Conservation (phyloP, 1,140 invertebrate species). For the Aleiodes sp. region DNA sequence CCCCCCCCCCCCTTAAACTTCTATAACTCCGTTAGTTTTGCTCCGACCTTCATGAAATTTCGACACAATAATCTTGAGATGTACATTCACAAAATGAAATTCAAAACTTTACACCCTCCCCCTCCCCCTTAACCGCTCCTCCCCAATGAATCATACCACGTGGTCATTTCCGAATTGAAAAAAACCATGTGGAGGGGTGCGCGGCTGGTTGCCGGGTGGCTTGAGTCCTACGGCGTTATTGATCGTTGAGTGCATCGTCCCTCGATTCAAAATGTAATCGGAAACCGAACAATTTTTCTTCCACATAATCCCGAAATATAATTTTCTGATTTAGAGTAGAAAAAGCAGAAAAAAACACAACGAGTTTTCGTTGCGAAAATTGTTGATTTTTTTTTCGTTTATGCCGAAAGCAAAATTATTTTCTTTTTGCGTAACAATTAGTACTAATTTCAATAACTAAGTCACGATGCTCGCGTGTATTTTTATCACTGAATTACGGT, state of each 20-base stretch:
- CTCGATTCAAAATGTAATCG: slow-evolving; percentile 33
- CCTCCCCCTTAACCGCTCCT: slow-evolving; percentile 9
- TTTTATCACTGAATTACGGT: slow-evolving; percentile 48
- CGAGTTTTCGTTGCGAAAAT: no score
- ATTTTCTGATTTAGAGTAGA: neutral
- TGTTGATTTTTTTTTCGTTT: no score
- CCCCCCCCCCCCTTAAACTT: no score
- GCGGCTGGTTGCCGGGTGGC: slow-evolving; percentile 35
- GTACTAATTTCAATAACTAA: neutral
- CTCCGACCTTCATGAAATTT: no score
- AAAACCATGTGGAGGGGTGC: slow-evolving; percentile 11
- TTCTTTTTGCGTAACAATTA: neutral
- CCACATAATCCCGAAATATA: neutral
- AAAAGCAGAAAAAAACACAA: neutral
- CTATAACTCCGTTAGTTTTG: no score
- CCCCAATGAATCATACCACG: neutral
- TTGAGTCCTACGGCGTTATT: slow-evolving; percentile 40
- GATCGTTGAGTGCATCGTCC: slow-evolving; percentile 46
- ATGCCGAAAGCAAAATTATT: neutral
- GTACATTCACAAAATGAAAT: neutral
- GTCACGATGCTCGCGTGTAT: slow-evolving; percentile 38
- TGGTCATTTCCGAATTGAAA: neutral
- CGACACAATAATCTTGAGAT: neutral
- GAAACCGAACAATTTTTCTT: slow-evolving; percentile 40
- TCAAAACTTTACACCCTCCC: no score